Conservation (phyloP, 53 echinoderm and acorn worm species). For the Echinarachnius parma region DNA sequence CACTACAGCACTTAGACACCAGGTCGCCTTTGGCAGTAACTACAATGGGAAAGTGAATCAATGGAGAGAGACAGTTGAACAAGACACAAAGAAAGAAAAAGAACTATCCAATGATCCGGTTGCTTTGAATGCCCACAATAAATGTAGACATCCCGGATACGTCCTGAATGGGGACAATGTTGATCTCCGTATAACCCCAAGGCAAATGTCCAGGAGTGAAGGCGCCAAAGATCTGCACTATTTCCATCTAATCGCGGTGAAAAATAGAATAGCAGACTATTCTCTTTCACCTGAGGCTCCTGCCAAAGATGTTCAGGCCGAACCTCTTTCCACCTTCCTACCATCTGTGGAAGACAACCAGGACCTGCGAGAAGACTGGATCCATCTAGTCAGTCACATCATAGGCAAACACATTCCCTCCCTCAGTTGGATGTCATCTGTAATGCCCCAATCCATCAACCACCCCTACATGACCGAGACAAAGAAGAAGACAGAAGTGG, state of each 20-base stretch:
- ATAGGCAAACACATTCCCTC: constrained; percentile 6
- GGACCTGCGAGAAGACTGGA: constrained; percentile 32
- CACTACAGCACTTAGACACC: background rate
- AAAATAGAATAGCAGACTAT: constrained; percentile 36
- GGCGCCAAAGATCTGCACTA: constrained; percentile 28
- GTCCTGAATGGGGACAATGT: constrained; percentile 44
- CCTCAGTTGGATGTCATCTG: background rate
- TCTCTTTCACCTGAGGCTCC: background rate
- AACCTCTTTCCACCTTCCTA: constrained; percentile 17
- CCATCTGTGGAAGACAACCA: constrained; percentile 29
- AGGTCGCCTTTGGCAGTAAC: background rate
- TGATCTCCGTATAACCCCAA: constrained; percentile 15
- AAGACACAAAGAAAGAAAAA: background rate
- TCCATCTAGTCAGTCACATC: constrained; percentile 1
- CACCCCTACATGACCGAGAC: constrained; percentile 22
- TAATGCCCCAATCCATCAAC: background rate
- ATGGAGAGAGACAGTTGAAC: constrained; percentile 19
- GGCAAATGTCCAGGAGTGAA: constrained; percentile 7
- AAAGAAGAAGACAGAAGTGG: constrained; percentile 45
- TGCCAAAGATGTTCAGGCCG: background rate
- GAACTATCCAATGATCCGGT: too few species aligned
- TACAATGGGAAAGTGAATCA: constrained; percentile 9
- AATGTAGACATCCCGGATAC: constrained; percentile 24
- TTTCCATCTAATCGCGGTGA: constrained; percentile 27
- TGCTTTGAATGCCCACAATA: too few species aligned